phyloP scores from a whole-genome alignment of 2,888 invertebrate genomes.

The Diadromus collaris region DNA sequence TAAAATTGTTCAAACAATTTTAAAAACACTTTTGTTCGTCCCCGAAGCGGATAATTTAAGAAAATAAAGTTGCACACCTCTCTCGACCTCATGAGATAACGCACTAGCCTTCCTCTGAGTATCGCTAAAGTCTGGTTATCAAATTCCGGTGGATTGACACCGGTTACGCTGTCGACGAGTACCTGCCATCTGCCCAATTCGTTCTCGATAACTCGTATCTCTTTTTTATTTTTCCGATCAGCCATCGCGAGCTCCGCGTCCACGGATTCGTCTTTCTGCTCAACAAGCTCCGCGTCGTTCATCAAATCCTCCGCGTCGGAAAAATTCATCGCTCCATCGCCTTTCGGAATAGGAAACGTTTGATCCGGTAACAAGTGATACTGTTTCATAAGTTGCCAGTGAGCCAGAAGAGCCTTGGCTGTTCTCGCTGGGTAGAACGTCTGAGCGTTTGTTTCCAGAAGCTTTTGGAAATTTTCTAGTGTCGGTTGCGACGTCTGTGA shows the following conservation, averaged over 20 bases:
- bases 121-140: conserved; percentile 97
- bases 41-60: too few species aligned
- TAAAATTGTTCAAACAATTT: conserved; percentile 31
- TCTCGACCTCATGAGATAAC: conserved; percentile 96
- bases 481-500: conserved; percentile 86
- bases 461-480: conserved; percentile 90
- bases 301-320: conserved; percentile 96
- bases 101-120: conserved; percentile 93
- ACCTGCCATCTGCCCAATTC: conserved; percentile 96
- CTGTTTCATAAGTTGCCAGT: conserved; percentile 96
- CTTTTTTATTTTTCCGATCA: conserved; percentile 90
- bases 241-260: conserved; percentile 89
- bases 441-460: conserved; percentile 91
- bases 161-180: conserved; percentile 94
- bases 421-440: conserved; percentile 94
- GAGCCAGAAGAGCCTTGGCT: conserved; percentile 90
- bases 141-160: conserved; percentile 92
- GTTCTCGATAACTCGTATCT: conserved; percentile 94
- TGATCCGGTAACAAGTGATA: conserved; percentile 96
- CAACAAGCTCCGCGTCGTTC: conserved; percentile 91
- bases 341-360: conserved; percentile 85
- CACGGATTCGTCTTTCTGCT: conserved; percentile 90
- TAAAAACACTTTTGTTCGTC: neutral
- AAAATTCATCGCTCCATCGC: conserved; percentile 87
- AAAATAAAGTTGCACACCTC: conserved; percentile 82